phyloP scores from a whole-genome alignment of 2,888 invertebrate genomes.

The Ommatoiulus sabulosus region DNA sequence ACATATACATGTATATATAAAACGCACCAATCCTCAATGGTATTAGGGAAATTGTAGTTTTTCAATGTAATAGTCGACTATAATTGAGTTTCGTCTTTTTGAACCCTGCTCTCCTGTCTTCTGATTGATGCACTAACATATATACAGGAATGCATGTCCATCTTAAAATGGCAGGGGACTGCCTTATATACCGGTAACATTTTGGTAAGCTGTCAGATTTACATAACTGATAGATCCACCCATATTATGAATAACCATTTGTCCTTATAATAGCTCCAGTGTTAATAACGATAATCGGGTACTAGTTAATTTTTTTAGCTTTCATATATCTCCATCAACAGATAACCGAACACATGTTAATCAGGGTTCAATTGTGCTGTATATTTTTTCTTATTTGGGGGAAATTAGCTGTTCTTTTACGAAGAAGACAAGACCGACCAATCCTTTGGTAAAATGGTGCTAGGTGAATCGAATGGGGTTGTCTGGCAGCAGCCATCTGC shows the following conservation, averaged over 20 bases:
- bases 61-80: slow-evolving; percentile 45
- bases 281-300: slow-evolving; percentile 31
- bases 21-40: slow-evolving; percentile 35
- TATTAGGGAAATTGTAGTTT: slow-evolving; percentile 45
- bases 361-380: slow-evolving; percentile 39
- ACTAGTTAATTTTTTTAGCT: slow-evolving; percentile 39
- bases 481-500: too few relatives aligned
- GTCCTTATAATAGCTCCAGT: slow-evolving; percentile 37
- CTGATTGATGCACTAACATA: slow-evolving; percentile 46
- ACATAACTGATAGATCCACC: slow-evolving; percentile 21
- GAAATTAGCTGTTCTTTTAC: neutral
- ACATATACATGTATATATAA: neutral
- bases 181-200: slow-evolving; percentile 37
- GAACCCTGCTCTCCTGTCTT: slow-evolving; percentile 41
- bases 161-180: slow-evolving; percentile 31
- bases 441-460: neutral
- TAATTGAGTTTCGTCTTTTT: slow-evolving; percentile 27
- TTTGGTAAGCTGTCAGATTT: slow-evolving; percentile 38
- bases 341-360: slow-evolving; percentile 12
- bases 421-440: neutral
- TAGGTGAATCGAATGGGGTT: neutral
- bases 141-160: slow-evolving; percentile 47
- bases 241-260: slow-evolving; percentile 4
- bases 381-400: slow-evolving; percentile 26
- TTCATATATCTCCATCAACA: slow-evolving; percentile 30